Percentiles rank a stretch among this genome's conserved stretches.
Conservation (phyloP, 1,140 invertebrate species). For the Ips nitidus region DNA sequence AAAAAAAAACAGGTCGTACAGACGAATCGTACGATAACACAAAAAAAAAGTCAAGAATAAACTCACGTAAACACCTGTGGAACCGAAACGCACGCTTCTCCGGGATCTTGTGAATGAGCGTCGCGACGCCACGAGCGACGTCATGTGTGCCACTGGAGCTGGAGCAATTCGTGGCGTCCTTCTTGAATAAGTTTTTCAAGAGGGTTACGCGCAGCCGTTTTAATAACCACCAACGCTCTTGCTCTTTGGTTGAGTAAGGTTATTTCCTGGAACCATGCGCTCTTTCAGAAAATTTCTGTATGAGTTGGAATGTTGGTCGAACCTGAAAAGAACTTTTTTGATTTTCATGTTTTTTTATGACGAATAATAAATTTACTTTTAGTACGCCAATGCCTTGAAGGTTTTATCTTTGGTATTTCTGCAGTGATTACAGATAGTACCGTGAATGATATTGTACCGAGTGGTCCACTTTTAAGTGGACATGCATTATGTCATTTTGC, state of each 20-base stretch:
- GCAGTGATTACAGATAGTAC: too few species aligned
- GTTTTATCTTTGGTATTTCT: too few species aligned
- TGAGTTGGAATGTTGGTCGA: background rate
- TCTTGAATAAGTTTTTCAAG: constrained; percentile 8
- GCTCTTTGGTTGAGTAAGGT: constrained; percentile 4
- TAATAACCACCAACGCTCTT: background rate
- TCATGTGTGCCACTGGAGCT: constrained; percentile 20
- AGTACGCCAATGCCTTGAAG: too few species aligned
- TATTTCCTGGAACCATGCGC: constrained; percentile 46
- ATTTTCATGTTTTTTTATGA: too few species aligned
- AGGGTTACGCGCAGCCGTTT: constrained; percentile 9
- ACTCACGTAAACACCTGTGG: constrained; percentile 10
- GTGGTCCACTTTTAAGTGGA: too few species aligned
- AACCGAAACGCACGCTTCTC: background rate
- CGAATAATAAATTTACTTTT: too few species aligned
- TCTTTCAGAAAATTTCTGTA: background rate
- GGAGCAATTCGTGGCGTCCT: constrained; percentile 11
- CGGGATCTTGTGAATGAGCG: constrained; percentile 12
- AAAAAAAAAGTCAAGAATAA: background rate
- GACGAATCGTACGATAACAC: too few species aligned
- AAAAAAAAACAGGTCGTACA: too few species aligned
- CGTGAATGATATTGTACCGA: too few species aligned
- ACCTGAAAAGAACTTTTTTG: too few species aligned
- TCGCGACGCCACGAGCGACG: constrained; percentile 17
- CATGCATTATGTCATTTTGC: too few species aligned